A percentile compares a stretch with the other conserved stretches of the same genome.
Evolutionary conservation across 2,888 invertebrate genomes (phyloP).

Genomic region (Chalcosyrphus nemorum): DNA sequence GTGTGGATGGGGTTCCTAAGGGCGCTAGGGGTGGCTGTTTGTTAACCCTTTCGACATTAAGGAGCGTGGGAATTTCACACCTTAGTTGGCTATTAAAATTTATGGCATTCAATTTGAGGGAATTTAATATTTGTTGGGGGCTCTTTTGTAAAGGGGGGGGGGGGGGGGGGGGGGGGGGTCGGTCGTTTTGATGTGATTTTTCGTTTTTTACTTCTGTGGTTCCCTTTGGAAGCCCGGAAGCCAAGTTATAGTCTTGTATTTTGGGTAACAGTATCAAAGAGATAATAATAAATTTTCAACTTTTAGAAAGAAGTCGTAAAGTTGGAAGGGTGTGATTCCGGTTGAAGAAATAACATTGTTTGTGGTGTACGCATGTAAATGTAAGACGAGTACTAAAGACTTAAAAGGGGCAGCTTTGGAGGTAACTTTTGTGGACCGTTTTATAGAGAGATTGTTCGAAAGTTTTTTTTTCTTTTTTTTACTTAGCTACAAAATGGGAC

Average conservation of each 20-base stretch:
- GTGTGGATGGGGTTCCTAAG: not conserved
- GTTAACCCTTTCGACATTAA: constrained; percentile 60
- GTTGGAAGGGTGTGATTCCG: not conserved
- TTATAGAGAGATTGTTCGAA: not conserved
- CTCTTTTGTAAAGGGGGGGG: not conserved
- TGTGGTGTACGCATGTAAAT: not conserved
- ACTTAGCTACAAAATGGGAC: not conserved
- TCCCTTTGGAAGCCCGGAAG: not conserved
- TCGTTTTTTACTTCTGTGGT: not conserved
- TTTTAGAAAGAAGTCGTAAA: constrained; percentile 25
- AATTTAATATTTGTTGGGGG: constrained; percentile 55
- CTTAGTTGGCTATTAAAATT: constrained; percentile 69
- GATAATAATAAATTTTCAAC: constrained; percentile 42
- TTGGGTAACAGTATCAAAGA: constrained; percentile 30
- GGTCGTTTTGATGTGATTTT: constrained; percentile 36
- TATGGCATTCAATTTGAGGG: constrained; percentile 67
- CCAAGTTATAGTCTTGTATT: constrained; percentile 27
- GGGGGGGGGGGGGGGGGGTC: no score
- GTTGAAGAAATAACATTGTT: not conserved
- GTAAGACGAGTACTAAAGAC: not conserved
- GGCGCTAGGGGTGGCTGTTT: not conserved
- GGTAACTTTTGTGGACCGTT: not conserved
- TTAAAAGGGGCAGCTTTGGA: not conserved
- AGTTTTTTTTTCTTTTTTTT: not conserved
- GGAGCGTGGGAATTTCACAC: constrained; percentile 70